Percentiles rank a stretch among this genome's conserved stretches.
Evolutionary conservation across 2,888 invertebrate species (phyloP).

Genomic region (Acutogordius australiensis): DNA sequence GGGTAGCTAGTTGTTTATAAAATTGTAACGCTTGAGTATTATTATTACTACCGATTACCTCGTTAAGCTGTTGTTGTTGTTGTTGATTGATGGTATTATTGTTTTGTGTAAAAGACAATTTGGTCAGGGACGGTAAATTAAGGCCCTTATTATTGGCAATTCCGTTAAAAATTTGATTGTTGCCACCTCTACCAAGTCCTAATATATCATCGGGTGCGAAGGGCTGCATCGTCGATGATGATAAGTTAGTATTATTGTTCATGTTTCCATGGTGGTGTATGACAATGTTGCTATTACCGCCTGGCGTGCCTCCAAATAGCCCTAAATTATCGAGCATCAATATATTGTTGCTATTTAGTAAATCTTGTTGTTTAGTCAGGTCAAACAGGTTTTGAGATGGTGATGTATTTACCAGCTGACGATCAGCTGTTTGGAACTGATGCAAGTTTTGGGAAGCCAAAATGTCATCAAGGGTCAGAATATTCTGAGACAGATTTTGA

Average conservation of each 20-base stretch:
- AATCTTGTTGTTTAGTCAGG: too few relatives aligned
- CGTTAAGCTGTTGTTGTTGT: neutral
- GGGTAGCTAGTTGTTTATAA: neutral
- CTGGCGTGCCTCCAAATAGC: too few relatives aligned
- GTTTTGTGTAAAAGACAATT: neutral
- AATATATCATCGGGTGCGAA: too few relatives aligned
- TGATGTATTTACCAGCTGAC: too few relatives aligned
- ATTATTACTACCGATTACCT: neutral
- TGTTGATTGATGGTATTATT: neutral
- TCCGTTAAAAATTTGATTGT: too few relatives aligned
- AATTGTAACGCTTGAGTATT: too few relatives aligned
- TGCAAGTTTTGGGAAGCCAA: neutral
- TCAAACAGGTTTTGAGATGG: too few relatives aligned
- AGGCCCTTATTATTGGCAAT: too few relatives aligned
- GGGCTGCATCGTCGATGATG: neutral
- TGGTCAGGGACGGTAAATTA: neutral
- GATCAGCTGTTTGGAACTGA: neutral
- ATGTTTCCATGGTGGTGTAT: conserved; percentile 7
- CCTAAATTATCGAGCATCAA: too few relatives aligned
- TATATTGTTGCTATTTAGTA: neutral
- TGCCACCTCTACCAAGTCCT: too few relatives aligned
- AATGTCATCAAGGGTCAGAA: neutral
- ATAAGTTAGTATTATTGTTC: too few relatives aligned
- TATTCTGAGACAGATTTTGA: neutral
- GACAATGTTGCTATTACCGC: neutral